These are phyloP conservation scores for Ariopsis seemanni DNA, from an alignment of 2,113 vertebrate genomes.

Conservation along the genomic window DNA sequence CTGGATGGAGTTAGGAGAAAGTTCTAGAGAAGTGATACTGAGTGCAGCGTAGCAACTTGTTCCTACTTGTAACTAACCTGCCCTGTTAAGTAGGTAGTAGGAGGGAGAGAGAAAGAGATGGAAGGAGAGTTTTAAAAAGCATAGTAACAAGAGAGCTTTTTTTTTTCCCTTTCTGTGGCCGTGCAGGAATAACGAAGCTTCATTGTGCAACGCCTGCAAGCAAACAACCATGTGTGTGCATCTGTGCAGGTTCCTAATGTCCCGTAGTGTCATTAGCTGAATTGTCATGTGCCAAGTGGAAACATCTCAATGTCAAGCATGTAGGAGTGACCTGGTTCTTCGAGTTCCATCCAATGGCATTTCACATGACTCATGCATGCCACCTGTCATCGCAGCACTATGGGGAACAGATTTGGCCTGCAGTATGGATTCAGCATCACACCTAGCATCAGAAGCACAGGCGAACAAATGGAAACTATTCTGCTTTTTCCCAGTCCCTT, in stretches of 20 bases:
- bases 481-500: slow-evolving; percentile 15
- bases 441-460: slow-evolving; percentile 12
- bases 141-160: slow-evolving; percentile 41
- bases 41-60: background rate
- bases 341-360: slow-evolving; percentile 18
- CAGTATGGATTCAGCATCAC: slow-evolving; percentile 29
- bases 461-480: slow-evolving; percentile 19
- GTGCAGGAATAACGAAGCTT: slow-evolving; percentile 35
- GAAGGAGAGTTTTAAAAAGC: slow-evolving; percentile 27
- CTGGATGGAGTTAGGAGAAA: background rate
- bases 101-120: slow-evolving; percentile 6
- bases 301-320: slow-evolving; percentile 44
- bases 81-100: slow-evolving; percentile 27
- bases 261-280: slow-evolving; percentile 20
- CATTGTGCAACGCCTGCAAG: slow-evolving; percentile 24
- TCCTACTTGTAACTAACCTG: slow-evolving; percentile 26
- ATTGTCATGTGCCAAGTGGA: slow-evolving; percentile 33
- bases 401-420: slow-evolving; percentile 28
- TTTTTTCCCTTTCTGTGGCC: slow-evolving; percentile 29
- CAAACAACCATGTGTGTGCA: slow-evolving; percentile 19
- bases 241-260: slow-evolving; percentile 33
- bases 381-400: slow-evolving; percentile 37
- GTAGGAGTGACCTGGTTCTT: slow-evolving; percentile 26
- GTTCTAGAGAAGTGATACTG: background rate
- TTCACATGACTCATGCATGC: slow-evolving; percentile 39